Conservation (phyloP, 2,797 vertebrate genomes). For the Aselliscus stoliczkanus region DNA sequence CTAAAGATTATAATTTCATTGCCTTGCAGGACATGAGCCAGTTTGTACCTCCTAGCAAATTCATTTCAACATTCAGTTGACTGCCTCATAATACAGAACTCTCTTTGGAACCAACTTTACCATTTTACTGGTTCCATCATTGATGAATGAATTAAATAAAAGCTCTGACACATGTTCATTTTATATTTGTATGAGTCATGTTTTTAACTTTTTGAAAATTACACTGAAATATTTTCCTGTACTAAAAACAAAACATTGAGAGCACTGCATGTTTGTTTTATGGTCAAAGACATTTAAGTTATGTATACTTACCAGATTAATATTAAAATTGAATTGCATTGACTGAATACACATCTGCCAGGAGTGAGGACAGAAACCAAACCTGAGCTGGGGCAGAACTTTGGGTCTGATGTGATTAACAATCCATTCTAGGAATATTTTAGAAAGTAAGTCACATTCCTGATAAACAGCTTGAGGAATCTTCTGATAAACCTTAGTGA, state of each 20-base stretch:
- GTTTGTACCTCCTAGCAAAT: background rate
- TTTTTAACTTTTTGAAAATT: slow-evolving; percentile 26
- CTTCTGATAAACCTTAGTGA: background rate
- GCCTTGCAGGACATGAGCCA: background rate
- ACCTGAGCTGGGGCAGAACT: background rate
- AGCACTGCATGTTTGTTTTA: background rate
- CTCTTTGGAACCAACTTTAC: background rate
- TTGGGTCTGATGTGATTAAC: background rate
- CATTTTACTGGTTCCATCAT: background rate
- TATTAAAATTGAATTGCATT: background rate
- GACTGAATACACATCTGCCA: background rate
- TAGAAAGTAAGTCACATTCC: background rate
- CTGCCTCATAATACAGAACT: background rate
- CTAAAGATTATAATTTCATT: no score
- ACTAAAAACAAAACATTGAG: background rate
- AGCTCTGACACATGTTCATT: background rate
- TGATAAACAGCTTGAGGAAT: background rate
- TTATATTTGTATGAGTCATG: background rate
- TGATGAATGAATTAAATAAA: background rate
- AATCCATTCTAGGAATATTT: background rate
- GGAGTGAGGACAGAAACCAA: background rate
- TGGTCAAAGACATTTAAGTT: background rate
- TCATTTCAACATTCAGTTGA: background rate
- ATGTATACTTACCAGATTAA: background rate
- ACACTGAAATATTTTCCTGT: background rate